Base-by-base conservation (phyloP, 2,888 invertebrate species). In the Lithosia quadra region DNA sequence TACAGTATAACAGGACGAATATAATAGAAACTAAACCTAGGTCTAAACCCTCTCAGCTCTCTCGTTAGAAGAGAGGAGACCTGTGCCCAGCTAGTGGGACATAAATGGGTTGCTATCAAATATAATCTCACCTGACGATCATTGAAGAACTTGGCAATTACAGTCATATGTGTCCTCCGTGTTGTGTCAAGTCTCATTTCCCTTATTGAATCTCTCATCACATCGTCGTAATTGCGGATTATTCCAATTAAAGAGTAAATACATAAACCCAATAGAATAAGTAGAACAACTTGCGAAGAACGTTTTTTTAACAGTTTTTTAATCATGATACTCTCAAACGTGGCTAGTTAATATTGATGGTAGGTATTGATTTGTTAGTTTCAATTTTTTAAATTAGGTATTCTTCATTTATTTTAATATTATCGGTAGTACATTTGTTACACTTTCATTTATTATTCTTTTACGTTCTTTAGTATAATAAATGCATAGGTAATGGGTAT, bases 91-190 rank as follows among this genome's bases (percentile, higher is more conserved):
- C n/a, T n/a, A n/a, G n/a, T n/a, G n/a, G n/a, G n/a, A n/a, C 21
- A 21, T 22, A 49, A 28, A 28, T 28, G n/a, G n/a, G n/a, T n/a
- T n/a, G n/a, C n/a, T n/a, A n/a, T n/a, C n/a, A n/a, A 13, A 53
- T 2, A 53, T 13, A 63, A 9, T 62, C 84, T 84, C 57, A 90
- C 90, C 83, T 80, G 63, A 63, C 89, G 78, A 63, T 71, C 71
- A 59, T 76, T 75, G 69, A 81, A 86, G 80, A 79, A 89, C 22
- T 67, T 67, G 10, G 78, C 63, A 15, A 88, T 74, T 10, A 79
- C 71, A 2, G 49, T 8, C n/a, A 15, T 8, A 69, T 78, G 78
- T 49, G 36, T 64, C 21, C 24, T 21, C 11, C 55, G 67, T 53
- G 22, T 63, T 10, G 10, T 39, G 0, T 28, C 58, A 7, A 22